Evolutionary conservation across 1,140 invertebrate genomes (phyloP), one percentile per base, ranked within the genome.

Genomic region (Varroa destructor): DNA sequence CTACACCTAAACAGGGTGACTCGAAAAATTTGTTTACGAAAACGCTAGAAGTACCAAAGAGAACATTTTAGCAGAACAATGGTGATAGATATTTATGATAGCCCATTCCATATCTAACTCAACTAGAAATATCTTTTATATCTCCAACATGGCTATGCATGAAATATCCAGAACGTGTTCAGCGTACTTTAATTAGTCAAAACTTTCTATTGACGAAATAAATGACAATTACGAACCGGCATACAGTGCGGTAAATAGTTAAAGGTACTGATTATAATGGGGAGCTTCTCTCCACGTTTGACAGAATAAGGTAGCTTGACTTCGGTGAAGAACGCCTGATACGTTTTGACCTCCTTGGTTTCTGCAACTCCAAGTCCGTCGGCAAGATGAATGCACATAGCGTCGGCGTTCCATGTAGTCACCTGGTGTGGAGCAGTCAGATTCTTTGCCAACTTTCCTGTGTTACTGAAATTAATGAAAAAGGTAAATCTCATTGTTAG

Each of bases 271-370:
- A 87, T 84, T 77, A 87, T 85, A 61, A 89, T 78, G 1, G 83
- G 83, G 1, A 89, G 78, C 43, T 84, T 81, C 79, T 90, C 88
- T 2, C 84, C 85, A 10, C 86, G 80, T 76, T 87, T 86, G 0
- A 89, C 82, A 4, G 86, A 85, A 75, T 86, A 87, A 0, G 88
- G 88, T 5, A 88, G 77, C 71, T 83, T 83, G 43, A 88, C 80
- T 74, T 87, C 84, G 6, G 88, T 79, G 78, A 89, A 90, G 77
- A 89, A 89, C 0, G 85, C 84, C 75, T 87, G 85, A 76, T 87
- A 87, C 6, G 84, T 84, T n/a, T 81, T 81, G 55, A 89, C 81
- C 71, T 83, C 79, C 1, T 80, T 79, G 6, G 80, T 80, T 6
- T 79, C 76, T 5, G 84, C 82, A 42, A 89, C 82, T 25, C 86